Evolutionary conservation across 1,140 invertebrate species (phyloP), one percentile per base, ranked within the genome.

Genomic region (Saxidomus purpurata): DNA sequence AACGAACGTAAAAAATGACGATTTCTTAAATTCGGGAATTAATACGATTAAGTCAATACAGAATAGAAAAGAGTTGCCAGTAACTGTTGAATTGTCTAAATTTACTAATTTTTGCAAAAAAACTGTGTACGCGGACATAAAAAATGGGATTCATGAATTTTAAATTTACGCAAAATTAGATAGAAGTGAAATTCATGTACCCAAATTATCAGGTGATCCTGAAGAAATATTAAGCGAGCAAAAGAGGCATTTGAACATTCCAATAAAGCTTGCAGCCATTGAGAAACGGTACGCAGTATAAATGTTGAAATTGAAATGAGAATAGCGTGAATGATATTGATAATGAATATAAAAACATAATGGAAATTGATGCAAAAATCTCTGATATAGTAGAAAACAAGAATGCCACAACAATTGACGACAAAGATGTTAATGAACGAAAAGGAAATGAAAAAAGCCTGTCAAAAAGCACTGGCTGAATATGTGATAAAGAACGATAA

Each of bases 1-100:
- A 61, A 11, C 22, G 19, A 61, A 61, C 8, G 59, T 4, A 11
- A 22, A 8, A 8, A 61, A 61, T n/a, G 69, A 71, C 28, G 69
- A 71, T 22, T 13, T 13, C 34, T 40, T 11, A 43, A 38, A 76
- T 43, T 43, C 4, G 3, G 36, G 40, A 6, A 76, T 43, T 76
- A 76, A 76, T 31, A 76, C n/a, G 19, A 43, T 76, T 43, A 76
- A 76, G n/a, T 76, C 36, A 1, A 9, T 76, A 43, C 36, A 76
- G 11, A 3, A 47, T 4, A 13, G 38, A 8, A 76, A 76, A 76
- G 38, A 76, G n/a, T 13, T 76, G 13, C 40, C 71, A 13, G 71
- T 76, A 19, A 38, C n/a, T 22, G 13, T 22, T 76, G 22, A 76
- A 43, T 4, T 43, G 36, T 43, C 25, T 76, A 31, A 76, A n/a